Conservation (phyloP, 2,797 vertebrate genomes). For the Galaxias olidus region DNA sequence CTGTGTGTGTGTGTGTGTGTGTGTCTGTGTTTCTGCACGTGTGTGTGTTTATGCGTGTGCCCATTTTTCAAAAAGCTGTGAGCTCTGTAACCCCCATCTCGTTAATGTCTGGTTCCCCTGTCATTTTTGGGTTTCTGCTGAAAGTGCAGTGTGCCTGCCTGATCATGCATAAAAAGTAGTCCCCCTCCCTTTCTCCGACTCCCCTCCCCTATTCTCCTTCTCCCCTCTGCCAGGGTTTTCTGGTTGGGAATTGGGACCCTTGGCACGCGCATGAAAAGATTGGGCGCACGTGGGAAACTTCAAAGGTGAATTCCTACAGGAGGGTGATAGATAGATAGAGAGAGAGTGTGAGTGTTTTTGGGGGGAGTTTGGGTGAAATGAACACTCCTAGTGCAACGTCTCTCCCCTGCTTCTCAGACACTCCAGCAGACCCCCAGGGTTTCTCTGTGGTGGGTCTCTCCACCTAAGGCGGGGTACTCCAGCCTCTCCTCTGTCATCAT, state of each 20-base stretch:
- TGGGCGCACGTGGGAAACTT: constrained; percentile 61
- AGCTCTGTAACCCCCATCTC: not conserved
- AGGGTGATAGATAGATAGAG: not conserved
- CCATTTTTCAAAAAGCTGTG: no score
- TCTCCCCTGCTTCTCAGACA: no score
- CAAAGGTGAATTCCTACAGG: constrained; percentile 64
- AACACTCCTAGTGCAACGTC: no score
- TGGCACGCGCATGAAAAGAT: constrained; percentile 62
- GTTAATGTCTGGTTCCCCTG: not conserved
- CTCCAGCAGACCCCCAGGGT: no score
- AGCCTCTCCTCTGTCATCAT: no score
- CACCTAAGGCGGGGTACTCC: no score
- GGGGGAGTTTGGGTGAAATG: not conserved
- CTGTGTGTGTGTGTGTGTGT: constrained; percentile 3
- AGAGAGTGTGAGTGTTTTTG: not conserved
- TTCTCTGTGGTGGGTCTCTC: no score
- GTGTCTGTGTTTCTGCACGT: not conserved
- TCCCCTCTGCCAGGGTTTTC: constrained; percentile 40
- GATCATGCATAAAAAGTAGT: constrained; percentile 61
- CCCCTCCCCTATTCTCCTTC: constrained; percentile 47
- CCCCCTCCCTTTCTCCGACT: constrained; percentile 11
- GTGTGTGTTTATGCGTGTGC: not conserved
- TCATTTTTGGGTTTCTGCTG: constrained; percentile 2
- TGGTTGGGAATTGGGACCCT: constrained; percentile 41
- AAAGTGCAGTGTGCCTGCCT: constrained; percentile 35